Evolutionary conservation across 2,888 invertebrate genomes (phyloP), one percentile per base, ranked within the genome.

Genomic region (Germaria angustata): DNA sequence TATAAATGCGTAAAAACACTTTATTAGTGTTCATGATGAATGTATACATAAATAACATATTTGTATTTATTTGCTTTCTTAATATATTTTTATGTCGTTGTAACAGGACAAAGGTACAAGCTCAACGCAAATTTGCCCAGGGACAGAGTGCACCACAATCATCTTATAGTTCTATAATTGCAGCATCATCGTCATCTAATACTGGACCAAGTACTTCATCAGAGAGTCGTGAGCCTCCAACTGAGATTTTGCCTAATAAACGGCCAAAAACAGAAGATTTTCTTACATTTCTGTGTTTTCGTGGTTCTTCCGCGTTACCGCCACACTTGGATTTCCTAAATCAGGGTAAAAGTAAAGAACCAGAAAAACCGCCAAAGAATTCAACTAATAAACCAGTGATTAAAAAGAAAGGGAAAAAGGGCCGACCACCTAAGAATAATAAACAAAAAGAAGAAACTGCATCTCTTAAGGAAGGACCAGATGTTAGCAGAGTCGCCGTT

Each of bases 101-200:
- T 11, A 51, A 72, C 91, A 95, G 95, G 90, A 94, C 94, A 53
- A 95, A 95, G 92, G 95, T 96, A 77, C 96, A 96, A 90, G 96
- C 96, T 51, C 96, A 97, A 91, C 92, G 97, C 82, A 97, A 97
- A 91, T 97, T 97, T 92, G 96, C 96, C 39, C 96, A 96, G 91
- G 96, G 96, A n/a, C 96, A 96, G 91, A 95, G 95, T 85, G 94
- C 94, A 17, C 93, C 94, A 36, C 90, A 91, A 72, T 86, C 89
- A 17, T 87, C 90, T 8, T 90, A 88, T 39, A 87, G 86, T 66
- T 86, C 89, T 24, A 87, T 87, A 34, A 86, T 88, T 24, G 85
- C 89, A 22, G 87, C 87, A 32, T 86, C 87, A 39, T 86, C 88
- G 2, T 86, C 87, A 15, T 85, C 86, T 36, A 85, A 86, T 24